Conservation (phyloP, 2,113 vertebrate genomes). For the Entomyzon cyanotis region DNA sequence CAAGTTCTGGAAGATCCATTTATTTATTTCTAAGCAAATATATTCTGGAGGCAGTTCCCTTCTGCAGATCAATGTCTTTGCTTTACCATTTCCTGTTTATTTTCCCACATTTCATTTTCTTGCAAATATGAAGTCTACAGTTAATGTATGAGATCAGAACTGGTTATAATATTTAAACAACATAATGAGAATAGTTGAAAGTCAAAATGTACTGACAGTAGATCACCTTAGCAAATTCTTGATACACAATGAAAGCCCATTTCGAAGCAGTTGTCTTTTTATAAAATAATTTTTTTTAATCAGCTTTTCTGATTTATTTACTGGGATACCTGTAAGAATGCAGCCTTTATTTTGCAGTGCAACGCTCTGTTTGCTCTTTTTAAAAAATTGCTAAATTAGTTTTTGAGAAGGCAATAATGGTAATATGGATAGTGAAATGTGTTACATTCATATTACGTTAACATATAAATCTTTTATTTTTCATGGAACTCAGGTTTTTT, state of each 20-base stretch:
- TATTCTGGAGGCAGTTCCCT: not conserved
- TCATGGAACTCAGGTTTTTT: not conserved
- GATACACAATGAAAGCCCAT: not conserved
- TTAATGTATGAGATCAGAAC: not conserved
- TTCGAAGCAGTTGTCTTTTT: not conserved
- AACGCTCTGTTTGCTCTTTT: not conserved
- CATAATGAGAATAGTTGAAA: not conserved
- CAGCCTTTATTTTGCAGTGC: not conserved
- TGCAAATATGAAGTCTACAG: constrained; percentile 1
- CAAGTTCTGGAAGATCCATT: not conserved
- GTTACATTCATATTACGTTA: not conserved
- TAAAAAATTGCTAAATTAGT: not conserved
- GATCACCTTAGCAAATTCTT: not conserved
- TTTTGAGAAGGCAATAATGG: not conserved
- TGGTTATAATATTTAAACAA: not conserved
- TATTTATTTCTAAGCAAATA: not conserved
- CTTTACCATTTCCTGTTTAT: constrained; percentile 11
- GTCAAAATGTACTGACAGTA: not conserved
- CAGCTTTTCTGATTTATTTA: not conserved
- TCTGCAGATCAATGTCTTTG: not conserved
- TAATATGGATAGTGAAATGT: not conserved
- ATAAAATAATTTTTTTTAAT: not conserved
- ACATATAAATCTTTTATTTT: not conserved
- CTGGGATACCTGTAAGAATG: not conserved
- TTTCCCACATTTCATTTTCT: not conserved